Evolutionary conservation across 2,797 vertebrate genomes (phyloP).

Genomic region (Cynopterus sphinx): DNA sequence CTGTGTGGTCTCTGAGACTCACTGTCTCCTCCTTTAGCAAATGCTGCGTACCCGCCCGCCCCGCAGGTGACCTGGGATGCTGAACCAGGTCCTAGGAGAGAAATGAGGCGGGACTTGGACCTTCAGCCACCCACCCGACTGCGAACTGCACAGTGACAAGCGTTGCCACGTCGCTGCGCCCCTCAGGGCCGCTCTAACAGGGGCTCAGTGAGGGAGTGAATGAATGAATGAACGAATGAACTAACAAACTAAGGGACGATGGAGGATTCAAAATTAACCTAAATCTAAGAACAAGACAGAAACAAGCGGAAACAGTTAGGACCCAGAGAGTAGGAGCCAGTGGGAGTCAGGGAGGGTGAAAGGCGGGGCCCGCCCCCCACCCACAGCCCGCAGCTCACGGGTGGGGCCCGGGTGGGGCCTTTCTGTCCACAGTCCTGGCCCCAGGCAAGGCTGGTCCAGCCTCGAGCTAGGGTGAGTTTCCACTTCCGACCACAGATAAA

Average conservation of each 20-base stretch:
- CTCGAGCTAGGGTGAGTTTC: neutral
- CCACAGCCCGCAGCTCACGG: neutral
- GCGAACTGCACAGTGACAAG: neutral
- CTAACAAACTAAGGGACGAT: neutral
- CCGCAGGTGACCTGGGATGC: neutral
- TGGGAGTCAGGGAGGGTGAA: neutral
- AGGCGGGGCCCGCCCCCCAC: neutral
- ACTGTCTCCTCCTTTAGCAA: neutral
- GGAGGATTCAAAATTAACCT: neutral
- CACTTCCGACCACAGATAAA: neutral
- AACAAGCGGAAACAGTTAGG: neutral
- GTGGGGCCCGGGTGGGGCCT: accelerated
- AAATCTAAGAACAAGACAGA: neutral
- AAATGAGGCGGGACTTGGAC: neutral
- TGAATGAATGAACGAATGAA: neutral
- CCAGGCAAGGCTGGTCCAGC: neutral
- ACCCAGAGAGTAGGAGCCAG: accelerated
- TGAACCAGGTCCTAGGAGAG: neutral
- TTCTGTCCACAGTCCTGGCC: neutral
- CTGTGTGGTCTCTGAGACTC: neutral
- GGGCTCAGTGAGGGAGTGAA: neutral
- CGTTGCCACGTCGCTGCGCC: neutral
- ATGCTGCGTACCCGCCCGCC: neutral
- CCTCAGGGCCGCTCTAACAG: no score
- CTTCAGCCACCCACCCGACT: neutral